Evolutionary conservation across 2,113 vertebrate species (phyloP).

Genomic region (Spheniscus mendiculus): DNA sequence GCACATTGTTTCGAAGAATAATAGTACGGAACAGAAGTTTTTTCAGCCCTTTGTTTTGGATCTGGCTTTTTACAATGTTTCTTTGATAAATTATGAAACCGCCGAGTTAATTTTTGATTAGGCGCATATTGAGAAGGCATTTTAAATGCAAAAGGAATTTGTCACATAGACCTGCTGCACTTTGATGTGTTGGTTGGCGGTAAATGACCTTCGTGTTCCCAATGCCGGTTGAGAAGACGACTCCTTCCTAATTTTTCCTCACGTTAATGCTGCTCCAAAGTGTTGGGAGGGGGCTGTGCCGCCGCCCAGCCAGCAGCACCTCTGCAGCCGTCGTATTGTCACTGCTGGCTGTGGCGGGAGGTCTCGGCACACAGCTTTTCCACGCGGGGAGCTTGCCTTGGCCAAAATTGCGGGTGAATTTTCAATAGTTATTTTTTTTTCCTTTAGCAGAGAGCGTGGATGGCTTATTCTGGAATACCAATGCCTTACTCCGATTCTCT

Average conservation of each 20-base stretch:
- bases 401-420: not conserved
- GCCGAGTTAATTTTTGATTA: not conserved
- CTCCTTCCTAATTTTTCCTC: not conserved
- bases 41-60: not conserved
- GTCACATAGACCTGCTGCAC: not conserved
- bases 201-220: not conserved
- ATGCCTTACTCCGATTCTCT: not conserved
- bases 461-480: not conserved
- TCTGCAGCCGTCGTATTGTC: not conserved
- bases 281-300: fast-evolving
- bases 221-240: fast-evolving
- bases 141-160: not conserved
- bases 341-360: not conserved
- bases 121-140: not conserved
- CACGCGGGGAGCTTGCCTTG: not conserved
- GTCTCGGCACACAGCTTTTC: not conserved
- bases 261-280: not conserved
- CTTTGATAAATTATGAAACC: not conserved
- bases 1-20: not conserved
- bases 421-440: not conserved
- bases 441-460: not conserved
- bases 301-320: not conserved
- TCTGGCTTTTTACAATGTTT: not conserved
- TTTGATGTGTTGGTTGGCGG: not conserved
- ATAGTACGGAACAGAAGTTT: not conserved